Evolutionary conservation across 1,140 invertebrate genomes (phyloP).

Genomic region (Littorina saxatilis): DNA sequence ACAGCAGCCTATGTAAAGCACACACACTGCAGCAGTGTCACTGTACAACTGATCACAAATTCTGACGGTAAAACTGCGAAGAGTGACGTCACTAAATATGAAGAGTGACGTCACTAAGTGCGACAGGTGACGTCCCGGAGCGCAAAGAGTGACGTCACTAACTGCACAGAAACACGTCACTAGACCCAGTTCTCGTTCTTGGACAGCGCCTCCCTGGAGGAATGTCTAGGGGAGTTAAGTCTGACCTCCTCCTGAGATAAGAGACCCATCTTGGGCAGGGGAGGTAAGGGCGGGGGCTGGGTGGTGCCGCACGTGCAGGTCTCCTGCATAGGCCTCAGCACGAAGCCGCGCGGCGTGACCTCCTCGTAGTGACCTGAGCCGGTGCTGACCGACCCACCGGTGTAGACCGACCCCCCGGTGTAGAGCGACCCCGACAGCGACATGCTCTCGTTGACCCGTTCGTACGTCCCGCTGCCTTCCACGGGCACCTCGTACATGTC

Average conservation of each 20-base stretch:
- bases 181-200: slow-evolving; percentile 35
- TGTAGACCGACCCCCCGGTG: slow-evolving; percentile 36
- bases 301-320: neutral
- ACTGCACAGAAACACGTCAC: neutral
- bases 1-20: no score
- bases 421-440: slow-evolving; percentile 34
- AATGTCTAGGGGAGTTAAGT: neutral
- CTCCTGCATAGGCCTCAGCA: slow-evolving; percentile 23
- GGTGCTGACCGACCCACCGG: slow-evolving; percentile 35
- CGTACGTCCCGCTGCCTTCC: slow-evolving; percentile 31
- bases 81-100: no score
- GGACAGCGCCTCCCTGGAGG: neutral
- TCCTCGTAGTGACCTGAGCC: slow-evolving; percentile 51
- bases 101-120: neutral
- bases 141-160: neutral
- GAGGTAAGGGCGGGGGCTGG: slow-evolving; percentile 41
- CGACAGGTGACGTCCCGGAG: neutral
- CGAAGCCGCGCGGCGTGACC: slow-evolving; percentile 39
- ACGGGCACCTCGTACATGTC: slow-evolving; percentile 54
- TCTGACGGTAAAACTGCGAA: neutral
- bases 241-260: slow-evolving; percentile 32
- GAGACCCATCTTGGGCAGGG: slow-evolving; percentile 43
- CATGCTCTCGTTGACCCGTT: slow-evolving; percentile 34
- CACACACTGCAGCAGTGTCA: neutral
- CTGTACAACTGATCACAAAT: neutral